Base-by-base conservation (phyloP, 2,113 vertebrate species). In the Cryptoleucopteryx plumbea region DNA sequence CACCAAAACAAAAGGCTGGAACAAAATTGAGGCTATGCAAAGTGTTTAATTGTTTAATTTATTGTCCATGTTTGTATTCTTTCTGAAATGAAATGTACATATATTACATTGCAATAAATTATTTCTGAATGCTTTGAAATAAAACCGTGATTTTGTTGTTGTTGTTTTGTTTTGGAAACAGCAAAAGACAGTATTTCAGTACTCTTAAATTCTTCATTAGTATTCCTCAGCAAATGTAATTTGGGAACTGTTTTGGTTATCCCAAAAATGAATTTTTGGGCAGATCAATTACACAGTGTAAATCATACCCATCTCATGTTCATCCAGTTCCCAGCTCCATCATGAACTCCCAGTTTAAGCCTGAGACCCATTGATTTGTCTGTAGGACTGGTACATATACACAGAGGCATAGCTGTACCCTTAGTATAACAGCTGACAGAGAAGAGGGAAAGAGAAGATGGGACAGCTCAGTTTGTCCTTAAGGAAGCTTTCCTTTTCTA, bases 1-100 rank as follows among this genome's bases (percentile, higher is more conserved):
- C 79, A 95, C 62, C 67, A 83, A 90, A 96, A 93, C 71, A 83
- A 91, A 94, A 96, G 36, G 31, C 58, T 97, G 62, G 53, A 91
- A 93, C 70, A 94, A 90, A 94, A 83, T 71, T 88, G 18, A 52
- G 82, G 59, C 55, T 86, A 32, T 67, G 42, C 26, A 48, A 45
- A 93, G 26, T 92, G 59, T 83, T 95, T 90, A 85, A 71, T 91
- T 91, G 73, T 78, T 85, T 94, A 80, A 94, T 82, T 86, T 95
- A 88, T 81, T 78, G 75, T 53, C 59, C 2, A 0, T 83, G 47
- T 82, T 88, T 88, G 29, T 90, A 59, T 92, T 95, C 82, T 82
- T 94, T 93, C 86, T 82, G 27, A 62, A 92, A 95, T 77, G 16
- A 86, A 77, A 59, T 73, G 59, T 88, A 59, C 0, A 0, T 38